Evolutionary conservation across 2,797 vertebrate species (phyloP).

Genomic region (Urophycis tenuis): DNA sequence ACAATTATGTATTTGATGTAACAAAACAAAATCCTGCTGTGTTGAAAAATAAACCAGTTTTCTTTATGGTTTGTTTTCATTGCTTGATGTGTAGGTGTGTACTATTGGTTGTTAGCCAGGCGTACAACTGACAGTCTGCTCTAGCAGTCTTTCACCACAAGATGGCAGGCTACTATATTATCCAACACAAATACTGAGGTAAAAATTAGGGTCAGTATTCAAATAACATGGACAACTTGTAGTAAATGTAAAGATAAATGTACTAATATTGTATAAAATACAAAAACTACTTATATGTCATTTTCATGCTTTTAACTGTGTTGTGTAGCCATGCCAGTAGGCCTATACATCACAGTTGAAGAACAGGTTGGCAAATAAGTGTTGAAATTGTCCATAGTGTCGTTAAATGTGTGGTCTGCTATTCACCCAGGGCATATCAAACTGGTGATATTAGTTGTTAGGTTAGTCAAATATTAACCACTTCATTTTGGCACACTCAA

Average conservation of each 20-base stretch:
- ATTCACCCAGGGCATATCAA: not conserved
- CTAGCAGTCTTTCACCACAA: slow-evolving; percentile 28
- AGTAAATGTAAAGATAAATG: too few relatives aligned
- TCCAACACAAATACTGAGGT: not conserved
- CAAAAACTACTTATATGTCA: too few relatives aligned
- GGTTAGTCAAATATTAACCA: slow-evolving; percentile 54
- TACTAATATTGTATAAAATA: not conserved
- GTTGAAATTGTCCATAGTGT: not conserved
- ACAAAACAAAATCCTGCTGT: slow-evolving; percentile 52
- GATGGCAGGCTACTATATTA: slow-evolving; percentile 28
- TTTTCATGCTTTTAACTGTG: not conserved
- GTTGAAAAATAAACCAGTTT: slow-evolving; percentile 64
- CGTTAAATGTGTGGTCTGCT: not conserved
- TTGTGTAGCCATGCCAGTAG: not conserved
- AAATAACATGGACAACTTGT: not conserved
- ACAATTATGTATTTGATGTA: slow-evolving; percentile 56
- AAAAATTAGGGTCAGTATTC: not conserved
- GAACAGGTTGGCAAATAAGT: not conserved
- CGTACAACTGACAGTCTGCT: not conserved
- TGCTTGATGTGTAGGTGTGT: slow-evolving; percentile 17
- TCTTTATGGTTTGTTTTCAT: slow-evolving; percentile 50
- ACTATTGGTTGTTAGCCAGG: not conserved
- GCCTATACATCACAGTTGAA: not conserved
- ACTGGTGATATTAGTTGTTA: not conserved
- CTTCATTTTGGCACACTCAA: slow-evolving; percentile 9